Conservation (phyloP, 1,140 invertebrate species). For the Drosophila pallidifrons region DNA sequence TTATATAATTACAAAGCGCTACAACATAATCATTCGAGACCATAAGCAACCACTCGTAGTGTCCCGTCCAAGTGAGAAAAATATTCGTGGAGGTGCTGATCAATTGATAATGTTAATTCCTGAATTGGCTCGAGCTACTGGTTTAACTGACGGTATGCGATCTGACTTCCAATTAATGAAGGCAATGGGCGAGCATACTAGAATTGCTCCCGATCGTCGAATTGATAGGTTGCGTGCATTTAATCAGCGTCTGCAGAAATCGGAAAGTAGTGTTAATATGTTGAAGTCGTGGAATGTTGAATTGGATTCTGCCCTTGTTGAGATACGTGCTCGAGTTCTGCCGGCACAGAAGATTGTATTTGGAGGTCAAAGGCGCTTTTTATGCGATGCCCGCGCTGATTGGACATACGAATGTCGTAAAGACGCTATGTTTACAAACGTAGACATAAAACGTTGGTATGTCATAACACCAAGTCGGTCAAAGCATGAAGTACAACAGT, state of each 20-base stretch:
- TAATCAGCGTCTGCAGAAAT: constrained; percentile 86
- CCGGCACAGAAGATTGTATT: constrained; percentile 84
- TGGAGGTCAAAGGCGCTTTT: constrained; percentile 21
- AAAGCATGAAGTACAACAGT: constrained; percentile 85
- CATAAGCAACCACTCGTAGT: constrained; percentile 88
- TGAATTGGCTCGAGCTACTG: constrained; percentile 91
- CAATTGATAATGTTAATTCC: constrained; percentile 90
- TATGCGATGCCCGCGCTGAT: constrained; percentile 83
- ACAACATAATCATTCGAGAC: constrained; percentile 87
- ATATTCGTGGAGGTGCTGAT: constrained; percentile 86
- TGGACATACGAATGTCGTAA: constrained; percentile 86
- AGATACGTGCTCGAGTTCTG: constrained; percentile 87
- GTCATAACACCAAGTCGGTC: constrained; percentile 86
- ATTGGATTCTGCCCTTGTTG: constrained; percentile 86
- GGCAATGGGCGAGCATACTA: constrained; percentile 87
- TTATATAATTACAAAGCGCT: constrained; percentile 84
- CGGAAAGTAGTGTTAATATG: constrained; percentile 86
- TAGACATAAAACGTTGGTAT: constrained; percentile 85
- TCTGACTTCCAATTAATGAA: constrained; percentile 88
- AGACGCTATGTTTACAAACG: constrained; percentile 78
- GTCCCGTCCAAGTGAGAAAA: constrained; percentile 87
- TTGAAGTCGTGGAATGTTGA: constrained; percentile 88
- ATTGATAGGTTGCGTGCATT: constrained; percentile 88
- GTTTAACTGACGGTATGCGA: constrained; percentile 87
- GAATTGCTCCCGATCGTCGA: constrained; percentile 87